Conservation (phyloP, 2,797 vertebrate genomes). For the Cynodonichthys magdalenae region DNA sequence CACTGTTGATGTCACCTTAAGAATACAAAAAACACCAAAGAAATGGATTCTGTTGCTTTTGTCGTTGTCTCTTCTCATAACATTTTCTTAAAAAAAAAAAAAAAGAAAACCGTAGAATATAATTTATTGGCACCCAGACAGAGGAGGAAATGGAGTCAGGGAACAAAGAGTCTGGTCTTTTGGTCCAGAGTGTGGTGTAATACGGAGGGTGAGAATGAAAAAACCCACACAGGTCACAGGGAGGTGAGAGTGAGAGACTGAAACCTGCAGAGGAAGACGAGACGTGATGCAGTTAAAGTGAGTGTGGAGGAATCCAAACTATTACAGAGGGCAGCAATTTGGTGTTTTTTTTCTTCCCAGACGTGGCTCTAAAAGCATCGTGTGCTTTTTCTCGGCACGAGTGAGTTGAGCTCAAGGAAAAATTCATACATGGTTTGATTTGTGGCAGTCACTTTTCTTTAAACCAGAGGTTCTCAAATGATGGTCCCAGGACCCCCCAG, state of each 20-base stretch:
- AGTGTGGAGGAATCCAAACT: slow-evolving; percentile 21
- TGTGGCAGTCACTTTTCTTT: no score
- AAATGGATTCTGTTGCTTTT: background rate
- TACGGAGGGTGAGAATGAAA: slow-evolving; percentile 37
- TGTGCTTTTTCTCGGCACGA: slow-evolving; percentile 17
- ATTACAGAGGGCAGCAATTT: slow-evolving; percentile 9
- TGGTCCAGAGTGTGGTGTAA: slow-evolving; percentile 20
- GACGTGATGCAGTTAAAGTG: slow-evolving; percentile 31
- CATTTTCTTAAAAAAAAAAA: background rate
- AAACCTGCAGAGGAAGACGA: slow-evolving; percentile 10
- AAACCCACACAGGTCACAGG: slow-evolving; percentile 31
- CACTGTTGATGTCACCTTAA: background rate
- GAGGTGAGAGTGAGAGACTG: slow-evolving; percentile 37
- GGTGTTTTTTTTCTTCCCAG: slow-evolving; percentile 11
- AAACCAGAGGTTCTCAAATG: no score
- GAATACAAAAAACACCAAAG: background rate
- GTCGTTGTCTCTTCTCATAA: background rate
- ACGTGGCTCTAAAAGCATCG: slow-evolving; percentile 7
- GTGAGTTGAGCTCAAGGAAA: background rate
- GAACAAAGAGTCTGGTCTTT: slow-evolving; percentile 19
- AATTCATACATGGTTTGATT: no score
- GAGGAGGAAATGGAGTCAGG: slow-evolving; percentile 5
- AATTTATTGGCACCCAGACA: slow-evolving; percentile 22
- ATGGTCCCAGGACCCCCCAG: no score
- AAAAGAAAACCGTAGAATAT: background rate